phyloP scores from a whole-genome alignment of 2,888 invertebrate genomes.

The Eupithecia exiguata region DNA sequence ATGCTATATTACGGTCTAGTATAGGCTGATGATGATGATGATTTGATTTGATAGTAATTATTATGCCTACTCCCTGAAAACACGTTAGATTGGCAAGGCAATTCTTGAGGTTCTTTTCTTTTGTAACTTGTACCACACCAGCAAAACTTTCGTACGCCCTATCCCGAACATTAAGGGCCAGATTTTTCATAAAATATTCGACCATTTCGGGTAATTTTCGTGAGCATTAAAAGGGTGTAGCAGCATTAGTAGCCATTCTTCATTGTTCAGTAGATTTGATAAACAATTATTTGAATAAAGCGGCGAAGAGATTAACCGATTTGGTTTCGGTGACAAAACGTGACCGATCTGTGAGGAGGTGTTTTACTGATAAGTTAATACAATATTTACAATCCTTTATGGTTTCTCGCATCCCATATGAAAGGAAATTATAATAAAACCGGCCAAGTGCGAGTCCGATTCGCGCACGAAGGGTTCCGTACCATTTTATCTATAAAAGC shows the following conservation, averaged over 20 bases:
- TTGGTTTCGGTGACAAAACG: not conserved
- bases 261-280: constrained; percentile 37
- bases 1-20: too few species aligned
- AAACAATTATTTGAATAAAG: constrained; percentile 25
- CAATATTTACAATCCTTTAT: not conserved
- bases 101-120: not conserved
- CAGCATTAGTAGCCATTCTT: constrained; percentile 47
- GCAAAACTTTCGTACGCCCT: constrained; percentile 48
- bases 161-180: constrained; percentile 51
- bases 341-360: not conserved
- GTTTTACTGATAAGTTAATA: not conserved
- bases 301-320: not conserved
- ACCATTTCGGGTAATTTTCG: constrained; percentile 55
- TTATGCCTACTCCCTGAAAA: not conserved
- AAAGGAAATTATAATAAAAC: too few species aligned
- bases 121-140: constrained; percentile 42
- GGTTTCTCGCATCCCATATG: not conserved
- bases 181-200: constrained; percentile 63
- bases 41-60: not conserved
- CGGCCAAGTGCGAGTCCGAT: too few species aligned
- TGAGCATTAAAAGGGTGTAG: constrained; percentile 57
- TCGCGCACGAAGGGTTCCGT: too few species aligned
- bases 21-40: too few species aligned
- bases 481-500: too few species aligned
- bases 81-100: not conserved